Evolutionary conservation across 23 tunicate genomes (phyloP).

Genomic region (Halocynthia roretzi): DNA sequence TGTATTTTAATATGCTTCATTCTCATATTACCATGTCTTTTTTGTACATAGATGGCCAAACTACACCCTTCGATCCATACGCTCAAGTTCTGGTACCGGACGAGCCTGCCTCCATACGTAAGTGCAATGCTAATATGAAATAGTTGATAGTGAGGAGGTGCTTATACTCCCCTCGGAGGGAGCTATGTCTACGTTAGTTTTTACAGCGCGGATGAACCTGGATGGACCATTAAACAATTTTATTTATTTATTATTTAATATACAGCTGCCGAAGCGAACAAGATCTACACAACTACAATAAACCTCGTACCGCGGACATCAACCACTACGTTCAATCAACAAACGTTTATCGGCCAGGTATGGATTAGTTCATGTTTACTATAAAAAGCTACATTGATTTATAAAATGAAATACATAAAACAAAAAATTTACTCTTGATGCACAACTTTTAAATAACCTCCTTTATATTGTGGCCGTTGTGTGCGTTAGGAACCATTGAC

Average conservation of each 20-base stretch:
- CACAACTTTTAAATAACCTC: neutral
- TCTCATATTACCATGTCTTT: too few relatives aligned
- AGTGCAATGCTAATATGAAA: neutral
- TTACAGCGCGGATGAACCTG: too few relatives aligned
- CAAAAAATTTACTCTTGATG: too few relatives aligned
- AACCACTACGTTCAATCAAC: neutral
- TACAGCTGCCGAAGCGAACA: neutral
- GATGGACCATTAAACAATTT: neutral
- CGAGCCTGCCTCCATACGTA: conserved; percentile 2
- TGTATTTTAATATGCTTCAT: neutral
- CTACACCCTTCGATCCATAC: conserved; percentile 13
- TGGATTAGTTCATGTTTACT: neutral
- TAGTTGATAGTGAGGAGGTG: too few relatives aligned
- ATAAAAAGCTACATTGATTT: neutral
- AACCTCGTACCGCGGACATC: neutral
- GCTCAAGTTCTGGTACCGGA: conserved; percentile 21
- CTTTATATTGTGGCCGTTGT: too few relatives aligned
- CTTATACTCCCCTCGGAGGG: too few relatives aligned
- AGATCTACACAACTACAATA: neutral
- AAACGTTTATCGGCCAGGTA: neutral
- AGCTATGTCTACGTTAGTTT: too few relatives aligned
- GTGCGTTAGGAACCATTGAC: too few relatives aligned
- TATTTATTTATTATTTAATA: neutral
- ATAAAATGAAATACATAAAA: too few relatives aligned
- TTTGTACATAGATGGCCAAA: conserved; percentile 8